Conservation (phyloP, 2,113 vertebrate species). For the Ciconia stormi region DNA sequence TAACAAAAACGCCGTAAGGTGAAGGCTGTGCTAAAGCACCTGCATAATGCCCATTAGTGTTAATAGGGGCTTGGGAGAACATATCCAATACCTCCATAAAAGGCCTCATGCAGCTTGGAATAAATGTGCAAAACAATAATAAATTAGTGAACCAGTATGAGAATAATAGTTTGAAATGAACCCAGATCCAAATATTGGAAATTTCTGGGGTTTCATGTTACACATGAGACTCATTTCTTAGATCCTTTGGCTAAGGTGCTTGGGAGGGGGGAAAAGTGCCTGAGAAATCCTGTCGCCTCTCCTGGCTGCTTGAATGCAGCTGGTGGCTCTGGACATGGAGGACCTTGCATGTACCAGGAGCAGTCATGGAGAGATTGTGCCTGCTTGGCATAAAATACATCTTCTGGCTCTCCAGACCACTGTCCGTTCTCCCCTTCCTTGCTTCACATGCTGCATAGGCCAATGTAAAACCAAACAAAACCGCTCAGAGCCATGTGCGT, state of each 20-base stretch:
- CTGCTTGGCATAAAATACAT: background rate
- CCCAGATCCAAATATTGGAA: constrained; percentile 69
- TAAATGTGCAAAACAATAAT: constrained; percentile 71
- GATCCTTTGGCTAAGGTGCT: background rate
- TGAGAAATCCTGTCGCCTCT: background rate
- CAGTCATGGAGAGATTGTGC: background rate
- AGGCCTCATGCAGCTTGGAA: constrained; percentile 56
- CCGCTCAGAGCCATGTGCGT: background rate
- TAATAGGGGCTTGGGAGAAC: constrained; percentile 68
- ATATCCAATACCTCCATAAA: constrained; percentile 60
- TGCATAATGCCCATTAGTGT: constrained; percentile 65
- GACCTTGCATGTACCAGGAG: rapidly evolving
- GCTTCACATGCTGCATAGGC: background rate
- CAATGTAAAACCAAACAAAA: background rate
- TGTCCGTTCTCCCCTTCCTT: background rate
- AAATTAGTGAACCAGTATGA: constrained; percentile 69
- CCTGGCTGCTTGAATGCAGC: background rate
- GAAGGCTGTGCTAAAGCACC: constrained; percentile 63
- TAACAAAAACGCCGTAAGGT: constrained; percentile 57
- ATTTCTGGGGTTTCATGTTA: constrained; percentile 48
- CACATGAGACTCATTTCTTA: background rate
- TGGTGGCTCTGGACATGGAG: background rate
- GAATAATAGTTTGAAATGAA: constrained; percentile 68
- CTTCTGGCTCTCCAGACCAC: background rate
- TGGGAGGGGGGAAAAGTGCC: background rate